Base-by-base conservation (phyloP, 2,888 invertebrate species). In the Acanthopleura granulata region DNA sequence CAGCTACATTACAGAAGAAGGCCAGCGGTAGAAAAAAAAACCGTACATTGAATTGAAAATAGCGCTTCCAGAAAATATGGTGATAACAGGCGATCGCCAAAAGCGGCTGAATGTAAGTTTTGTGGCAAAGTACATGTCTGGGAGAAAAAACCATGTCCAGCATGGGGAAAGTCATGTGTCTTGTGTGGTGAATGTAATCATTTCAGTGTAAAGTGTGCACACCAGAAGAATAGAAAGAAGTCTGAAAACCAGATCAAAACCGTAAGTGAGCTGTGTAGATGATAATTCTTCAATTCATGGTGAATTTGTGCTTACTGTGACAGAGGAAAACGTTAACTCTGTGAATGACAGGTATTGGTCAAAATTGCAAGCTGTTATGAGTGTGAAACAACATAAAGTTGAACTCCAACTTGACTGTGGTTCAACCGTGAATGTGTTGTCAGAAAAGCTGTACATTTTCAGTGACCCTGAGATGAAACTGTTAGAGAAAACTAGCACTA, bases 91-190 rank as follows among this genome's bases (percentile, higher is more conserved):
- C 22, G 29, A 66, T 66, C 25, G 12, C 11, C 14, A 12, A 62
- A 62, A 22, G 11, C 25, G 6, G 22, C 66, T 66, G 66, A 66
- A 40, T 71, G 71, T 25, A 71, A 40, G 14, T 71, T 71, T 49
- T 71, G 71, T 71, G 71, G 40, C 11, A 30, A 16, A 18, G 18
- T 15, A 9, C 49, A 71, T 49, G 22, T 49, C 4, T 49, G 18
- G 40, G 14, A 49, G 50, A 71, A 71, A 27, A 49, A 40, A 49
- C 3, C 29, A 40, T 71, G 71, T 49, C 49, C 71, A 40, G 71
- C 71, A 71, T 71, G 71, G 71, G 71, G 71, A 4, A 40, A 71
- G 40, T 22, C 49, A 16, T 71, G 71, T 71, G 66, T 12, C 22
- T 16, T 27, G 16, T 66, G 25, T 66, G 66, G 66, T 15, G 66